phyloP scores from a whole-genome alignment of 2,797 vertebrate genomes.

The Sciaenops ocellatus region DNA sequence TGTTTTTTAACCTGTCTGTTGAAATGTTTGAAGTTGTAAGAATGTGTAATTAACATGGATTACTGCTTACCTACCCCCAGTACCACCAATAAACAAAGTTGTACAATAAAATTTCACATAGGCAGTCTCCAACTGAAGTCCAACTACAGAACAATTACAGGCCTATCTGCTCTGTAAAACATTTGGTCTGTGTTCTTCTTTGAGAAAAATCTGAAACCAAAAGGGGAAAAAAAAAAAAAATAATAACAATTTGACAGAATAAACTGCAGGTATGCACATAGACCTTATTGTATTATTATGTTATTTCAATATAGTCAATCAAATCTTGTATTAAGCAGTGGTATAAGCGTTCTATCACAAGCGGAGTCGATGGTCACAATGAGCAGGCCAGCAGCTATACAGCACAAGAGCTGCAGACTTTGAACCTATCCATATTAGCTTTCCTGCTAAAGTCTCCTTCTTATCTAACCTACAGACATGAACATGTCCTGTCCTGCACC shows the following conservation, averaged over 20 bases:
- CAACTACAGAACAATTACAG: not conserved
- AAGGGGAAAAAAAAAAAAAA: not conserved
- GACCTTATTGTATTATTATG: no score
- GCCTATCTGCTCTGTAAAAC: not conserved
- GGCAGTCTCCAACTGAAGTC: not conserved
- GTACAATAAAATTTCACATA: not conserved
- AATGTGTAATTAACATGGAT: not conserved
- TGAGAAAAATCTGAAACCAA: not conserved
- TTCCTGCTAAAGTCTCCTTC: no score
- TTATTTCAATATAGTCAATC: not conserved
- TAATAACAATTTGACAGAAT: no score
- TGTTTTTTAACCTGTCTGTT: not conserved
- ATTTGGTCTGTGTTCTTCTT: not conserved
- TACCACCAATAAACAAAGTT: not conserved
- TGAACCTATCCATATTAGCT: no score
- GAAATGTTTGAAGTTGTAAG: no score
- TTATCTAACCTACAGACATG: not conserved
- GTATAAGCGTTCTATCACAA: not conserved
- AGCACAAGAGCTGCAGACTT: not conserved
- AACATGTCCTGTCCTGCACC: not conserved
- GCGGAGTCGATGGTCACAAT: not conserved
- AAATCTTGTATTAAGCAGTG: not conserved
- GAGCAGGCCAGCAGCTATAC: not conserved
- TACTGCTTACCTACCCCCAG: no score
- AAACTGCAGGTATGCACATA: no score